Base-by-base conservation (phyloP, 2,888 invertebrate species). In the Eucera pruinosa region DNA sequence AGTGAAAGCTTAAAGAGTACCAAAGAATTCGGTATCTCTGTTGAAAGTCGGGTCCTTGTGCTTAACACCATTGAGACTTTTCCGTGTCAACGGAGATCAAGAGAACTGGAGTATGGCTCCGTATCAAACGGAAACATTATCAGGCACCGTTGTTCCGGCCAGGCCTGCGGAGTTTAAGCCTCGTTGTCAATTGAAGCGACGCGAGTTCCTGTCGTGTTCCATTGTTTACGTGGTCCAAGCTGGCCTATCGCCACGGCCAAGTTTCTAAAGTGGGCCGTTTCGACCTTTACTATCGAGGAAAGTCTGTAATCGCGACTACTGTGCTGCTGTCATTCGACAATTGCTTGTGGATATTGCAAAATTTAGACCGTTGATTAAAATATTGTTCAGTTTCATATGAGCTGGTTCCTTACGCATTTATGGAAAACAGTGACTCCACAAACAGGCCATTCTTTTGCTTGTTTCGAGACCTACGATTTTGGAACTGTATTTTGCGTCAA, bases 111-210 rank as follows among this genome's bases (percentile, higher is more conserved):
- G 41, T 30, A 43, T 15, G n/a, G 50, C 36, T 43, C 27, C 39
- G 55, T 70, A 78, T 78, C 69, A 60, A 61, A n/a, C 69, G 23
- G 65, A 62, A 65, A 61, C 68, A 43, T 78, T 76, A 72, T 78
- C 79, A 57, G 65, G 15, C 23, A 9, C 47, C 45, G 58, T 25
- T 69, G 70, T 79, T 78, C 79, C 68, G 78, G 78, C 27, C 71
- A 55, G 48, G 15, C 73, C 65, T 43, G 33, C 64, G 64, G 57
- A 69, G 76, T 84, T 85, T 80, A 77, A 78, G 80, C 84, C 83
- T 41, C 80, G 80, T 82, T 87, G 86, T 86, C 83, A 80, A 66
- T 66, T 27, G 54, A 47, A 62, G 72, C 77, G 70, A 73, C 67
- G 60, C 62, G 55, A 66, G 58, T 66, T 73, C 75, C 77, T 66